Percentiles rank a stretch among this genome's conserved stretches.
phyloP scores from a whole-genome alignment of 1,140 invertebrate genomes.

The Drosophila teissieri region DNA sequence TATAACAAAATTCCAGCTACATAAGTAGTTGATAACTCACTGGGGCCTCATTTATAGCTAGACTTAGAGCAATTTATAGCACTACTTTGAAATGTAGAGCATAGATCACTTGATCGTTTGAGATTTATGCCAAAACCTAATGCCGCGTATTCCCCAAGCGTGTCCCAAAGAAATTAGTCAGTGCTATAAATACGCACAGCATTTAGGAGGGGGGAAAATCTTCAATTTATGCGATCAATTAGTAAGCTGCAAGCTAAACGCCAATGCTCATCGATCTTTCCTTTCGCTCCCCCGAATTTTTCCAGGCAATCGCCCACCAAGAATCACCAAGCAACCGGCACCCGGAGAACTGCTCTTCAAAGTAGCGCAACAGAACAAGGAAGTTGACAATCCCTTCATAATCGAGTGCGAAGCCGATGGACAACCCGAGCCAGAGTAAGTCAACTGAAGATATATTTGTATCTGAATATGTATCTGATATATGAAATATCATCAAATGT shows the following conservation, averaged over 20 bases:
- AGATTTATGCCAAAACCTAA: slow-evolving; percentile 4
- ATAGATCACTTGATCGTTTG: slow-evolving; percentile 40
- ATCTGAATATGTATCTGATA: background rate
- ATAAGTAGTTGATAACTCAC: slow-evolving; percentile 1
- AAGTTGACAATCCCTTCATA: slow-evolving; percentile 96
- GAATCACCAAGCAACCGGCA: slow-evolving; percentile 95
- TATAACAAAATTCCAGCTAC: background rate
- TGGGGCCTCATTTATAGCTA: background rate
- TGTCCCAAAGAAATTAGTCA: slow-evolving; percentile 35
- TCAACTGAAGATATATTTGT: slow-evolving; percentile 30
- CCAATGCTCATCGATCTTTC: slow-evolving; percentile 19
- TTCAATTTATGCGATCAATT: slow-evolving; percentile 74
- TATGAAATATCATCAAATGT: background rate
- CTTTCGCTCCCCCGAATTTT: background rate
- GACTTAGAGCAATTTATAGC: background rate
- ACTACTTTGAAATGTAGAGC: background rate
- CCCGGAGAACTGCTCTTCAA: slow-evolving; percentile 96
- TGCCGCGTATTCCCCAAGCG: background rate
- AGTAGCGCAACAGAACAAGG: slow-evolving; percentile 91
- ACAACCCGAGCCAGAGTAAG: slow-evolving; percentile 94
- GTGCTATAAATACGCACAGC: slow-evolving; percentile 42
- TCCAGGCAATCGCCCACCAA: slow-evolving; percentile 92
- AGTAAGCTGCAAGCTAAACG: slow-evolving; percentile 17
- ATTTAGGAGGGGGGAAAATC: background rate
- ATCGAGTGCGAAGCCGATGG: slow-evolving; percentile 98